phyloP scores from a whole-genome alignment of 2,113 vertebrate genomes.

The Entelurus aequoreus region DNA sequence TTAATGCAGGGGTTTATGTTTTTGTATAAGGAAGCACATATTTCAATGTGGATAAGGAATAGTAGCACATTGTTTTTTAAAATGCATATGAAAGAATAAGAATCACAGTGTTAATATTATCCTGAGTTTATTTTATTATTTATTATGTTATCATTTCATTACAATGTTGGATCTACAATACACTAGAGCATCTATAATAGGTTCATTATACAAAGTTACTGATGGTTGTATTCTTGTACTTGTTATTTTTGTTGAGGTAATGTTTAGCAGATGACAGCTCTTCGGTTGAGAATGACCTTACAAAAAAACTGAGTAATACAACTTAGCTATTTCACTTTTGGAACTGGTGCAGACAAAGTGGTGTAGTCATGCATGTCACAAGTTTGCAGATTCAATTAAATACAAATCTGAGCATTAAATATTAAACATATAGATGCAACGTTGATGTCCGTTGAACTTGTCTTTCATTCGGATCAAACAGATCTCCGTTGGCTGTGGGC shows the following conservation, averaged over 20 bases:
- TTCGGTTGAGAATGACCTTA: too few species aligned
- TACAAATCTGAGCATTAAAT: conserved; percentile 33
- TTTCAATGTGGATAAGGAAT: too few species aligned
- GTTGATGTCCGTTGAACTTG: conserved; percentile 11
- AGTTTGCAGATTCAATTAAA: conserved; percentile 48
- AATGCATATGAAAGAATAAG: neutral
- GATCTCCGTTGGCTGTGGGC: conserved; percentile 80
- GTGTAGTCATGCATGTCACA: conserved; percentile 34
- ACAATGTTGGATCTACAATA: too few species aligned
- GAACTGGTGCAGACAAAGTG: conserved; percentile 37
- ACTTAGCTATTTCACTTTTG: conserved; percentile 9
- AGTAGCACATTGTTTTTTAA: neutral
- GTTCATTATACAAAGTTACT: too few species aligned
- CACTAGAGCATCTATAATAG: too few species aligned
- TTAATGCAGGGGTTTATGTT: too few species aligned
- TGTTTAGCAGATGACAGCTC: too few species aligned
- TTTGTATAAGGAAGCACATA: too few species aligned
- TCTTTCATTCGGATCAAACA: conserved; percentile 63
- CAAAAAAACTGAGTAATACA: neutral
- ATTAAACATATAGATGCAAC: conserved; percentile 31
- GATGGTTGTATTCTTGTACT: too few species aligned
- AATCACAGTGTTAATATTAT: neutral
- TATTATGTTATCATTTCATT: too few species aligned
- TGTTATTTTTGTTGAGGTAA: too few species aligned
- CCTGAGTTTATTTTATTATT: neutral